Evolutionary conservation across 2,888 invertebrate genomes (phyloP), one percentile per base, ranked within the genome.

Genomic region (Abrostola tripartita): DNA sequence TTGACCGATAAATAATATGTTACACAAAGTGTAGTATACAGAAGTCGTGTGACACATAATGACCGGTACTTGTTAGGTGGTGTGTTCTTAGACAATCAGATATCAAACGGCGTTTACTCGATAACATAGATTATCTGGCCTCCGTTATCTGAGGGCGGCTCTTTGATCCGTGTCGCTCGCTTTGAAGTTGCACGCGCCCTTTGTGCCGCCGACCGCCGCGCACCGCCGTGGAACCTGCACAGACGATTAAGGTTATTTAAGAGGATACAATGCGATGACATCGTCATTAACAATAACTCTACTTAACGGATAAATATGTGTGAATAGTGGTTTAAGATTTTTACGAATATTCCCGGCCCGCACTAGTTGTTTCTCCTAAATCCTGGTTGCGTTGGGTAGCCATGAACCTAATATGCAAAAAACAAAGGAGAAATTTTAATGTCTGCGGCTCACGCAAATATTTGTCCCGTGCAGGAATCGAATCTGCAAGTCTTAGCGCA

Each of bases 51-150:
- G 78, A 86, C 88, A 88, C 87, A 86, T 90, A 85, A 87, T 84
- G 78, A 84, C 76, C 69, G 76, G 52, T 70, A 58, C 87, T 88
- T 87, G 82, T 82, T 76, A 78, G 75, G 38, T 72, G 78, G 80
- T 65, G 78, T 88, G 86, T 88, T 81, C 88, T 84, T 88, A 87
- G 85, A 89, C 90, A 92, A 91, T 92, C 91, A 85, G 88, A 90
- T 91, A 91, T 88, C 86, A 91, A 90, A 88, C 88, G 88, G 67
- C 72, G 75, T 83, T 88, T 79, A 84, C 82, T 83, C 82, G 86
- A 86, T 85, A 82, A 81, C 81, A 60, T 40, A 73, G 86, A 89
- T 85, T 86, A 90, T 89, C 89, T 87, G 82, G 78, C 75, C 85
- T 82, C 84, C 72, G 88, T 85, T 89, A 89, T 90, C 90, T 86